Percentiles rank a stretch among this genome's conserved stretches.
Evolutionary conservation across 2,888 invertebrate genomes (phyloP).

Genomic region (Odiellus spinosus): DNA sequence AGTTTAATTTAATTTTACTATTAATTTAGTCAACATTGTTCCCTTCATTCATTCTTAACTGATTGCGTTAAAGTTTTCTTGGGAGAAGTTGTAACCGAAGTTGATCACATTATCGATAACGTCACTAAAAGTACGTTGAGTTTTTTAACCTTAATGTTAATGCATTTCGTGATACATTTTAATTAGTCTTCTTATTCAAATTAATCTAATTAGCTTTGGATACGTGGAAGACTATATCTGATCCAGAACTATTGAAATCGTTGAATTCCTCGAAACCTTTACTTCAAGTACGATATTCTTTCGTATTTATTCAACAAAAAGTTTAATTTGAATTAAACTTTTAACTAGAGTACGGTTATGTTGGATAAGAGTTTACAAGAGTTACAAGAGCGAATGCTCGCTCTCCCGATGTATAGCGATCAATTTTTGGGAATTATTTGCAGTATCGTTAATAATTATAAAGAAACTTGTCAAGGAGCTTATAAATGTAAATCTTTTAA

Average conservation of each 20-base stretch:
- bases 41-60: constrained; percentile 63
- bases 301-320: not conserved
- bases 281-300: constrained; percentile 33
- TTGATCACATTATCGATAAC: constrained; percentile 47
- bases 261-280: constrained; percentile 47
- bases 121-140: constrained; percentile 44
- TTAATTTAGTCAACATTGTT: constrained; percentile 41
- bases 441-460: constrained; percentile 51
- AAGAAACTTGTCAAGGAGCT: constrained; percentile 49
- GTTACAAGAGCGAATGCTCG: constrained; percentile 48
- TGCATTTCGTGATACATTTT: no score
- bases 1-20: not conserved
- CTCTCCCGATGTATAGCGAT: constrained; percentile 55
- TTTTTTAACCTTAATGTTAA: no score
- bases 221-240: constrained; percentile 60
- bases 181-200: no score
- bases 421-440: constrained; percentile 55
- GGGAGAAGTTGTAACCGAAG: constrained; percentile 50
- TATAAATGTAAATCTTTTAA: constrained; percentile 37
- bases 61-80: constrained; percentile 76
- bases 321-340: constrained; percentile 2
- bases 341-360: constrained; percentile 47
- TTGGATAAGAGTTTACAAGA: constrained; percentile 51
- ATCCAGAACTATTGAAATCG: constrained; percentile 49
- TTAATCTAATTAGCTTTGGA: constrained; percentile 36